Evolutionary conservation across 2,113 vertebrate genomes (phyloP), one percentile per base, ranked within the genome.

Genomic region (Dasyornis broadbenti): DNA sequence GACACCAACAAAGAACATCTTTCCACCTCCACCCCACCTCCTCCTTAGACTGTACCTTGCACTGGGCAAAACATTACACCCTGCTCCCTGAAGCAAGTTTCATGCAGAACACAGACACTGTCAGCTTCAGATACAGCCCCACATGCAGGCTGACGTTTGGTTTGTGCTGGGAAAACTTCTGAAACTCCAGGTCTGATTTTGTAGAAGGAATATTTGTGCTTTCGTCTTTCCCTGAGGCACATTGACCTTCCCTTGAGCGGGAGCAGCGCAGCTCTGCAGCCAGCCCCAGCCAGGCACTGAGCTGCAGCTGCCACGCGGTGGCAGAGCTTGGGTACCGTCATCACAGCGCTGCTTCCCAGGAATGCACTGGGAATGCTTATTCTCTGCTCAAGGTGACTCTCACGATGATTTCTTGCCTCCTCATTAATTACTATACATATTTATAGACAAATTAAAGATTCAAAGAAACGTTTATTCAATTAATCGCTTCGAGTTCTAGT

Each of bases 331-430:
- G 90, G 73, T 27, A 28, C 45, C 23, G 4, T 6, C 68, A 47
- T 24, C 27, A 17, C 72, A 42, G 24, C 26, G n/a, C 86, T 42
- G 82, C 27, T 28, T 71, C 85, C 82, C 70, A 61, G 44, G 66
- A 86, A 90, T 5, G 52, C 80, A 45, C 54, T 45, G 1, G 64
- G 57, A 84, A 57, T 9, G 42, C 72, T 86, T 28, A 23, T 39
- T 47, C 79, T 45, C 71, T 37, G 79, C 95, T 91, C 94, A 97
- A 96, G 96, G 96, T 97, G 96, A 97, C 90, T 94, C 94, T 80
- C 40, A 21, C 49, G 73, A 93, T 54, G 59, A 90, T 49, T 83
- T 69, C 83, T 76, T 69, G 42, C 59, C 89, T 92, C 65, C 64
- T 90, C 71, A 20, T 71, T 95, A 93, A 89, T 89, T 87, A 72